A percentile compares a stretch with the other conserved stretches of the same genome.
phyloP scores from a whole-genome alignment of 1,140 invertebrate genomes.

The Panagrolaimus sp. region DNA sequence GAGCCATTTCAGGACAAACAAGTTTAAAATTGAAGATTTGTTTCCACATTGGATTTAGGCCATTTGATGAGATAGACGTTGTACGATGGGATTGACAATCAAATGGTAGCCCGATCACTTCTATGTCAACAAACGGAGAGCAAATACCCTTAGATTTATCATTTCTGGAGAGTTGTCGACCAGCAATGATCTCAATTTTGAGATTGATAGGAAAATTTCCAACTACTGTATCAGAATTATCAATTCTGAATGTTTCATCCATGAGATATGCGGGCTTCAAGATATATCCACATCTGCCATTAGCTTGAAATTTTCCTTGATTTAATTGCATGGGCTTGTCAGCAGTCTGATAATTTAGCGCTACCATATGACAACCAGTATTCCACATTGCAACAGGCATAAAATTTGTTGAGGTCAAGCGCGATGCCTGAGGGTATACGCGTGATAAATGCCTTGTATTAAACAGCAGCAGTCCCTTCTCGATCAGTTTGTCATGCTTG shows the following conservation, averaged over 20 bases:
- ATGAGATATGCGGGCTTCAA: constrained; percentile 88
- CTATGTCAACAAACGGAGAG: constrained; percentile 89
- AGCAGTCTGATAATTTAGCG: constrained; percentile 55
- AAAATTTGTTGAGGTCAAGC: constrained; percentile 94
- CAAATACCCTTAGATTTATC: constrained; percentile 74
- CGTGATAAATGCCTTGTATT: constrained; percentile 68
- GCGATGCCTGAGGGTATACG: constrained; percentile 81
- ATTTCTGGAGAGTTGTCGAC: constrained; percentile 75
- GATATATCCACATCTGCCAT: constrained; percentile 74
- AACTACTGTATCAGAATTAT: background rate
- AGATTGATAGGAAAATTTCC: constrained; percentile 38
- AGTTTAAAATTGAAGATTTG: constrained; percentile 78
- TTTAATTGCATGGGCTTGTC: constrained; percentile 57
- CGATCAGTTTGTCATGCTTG: constrained; percentile 54
- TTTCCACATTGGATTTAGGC: constrained; percentile 90
- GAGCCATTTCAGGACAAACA: constrained; percentile 77
- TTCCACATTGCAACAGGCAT: constrained; percentile 92
- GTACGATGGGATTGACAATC: constrained; percentile 79
- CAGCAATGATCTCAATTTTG: constrained; percentile 71
- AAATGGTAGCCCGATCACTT: constrained; percentile 80
- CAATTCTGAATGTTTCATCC: constrained; percentile 73
- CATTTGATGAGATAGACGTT: constrained; percentile 81
- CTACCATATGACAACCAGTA: constrained; percentile 82
- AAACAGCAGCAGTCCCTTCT: constrained; percentile 44
- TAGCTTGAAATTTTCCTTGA: constrained; percentile 52